Conservation (phyloP, 2,888 invertebrate species). For the Caenorhabditis becei region DNA sequence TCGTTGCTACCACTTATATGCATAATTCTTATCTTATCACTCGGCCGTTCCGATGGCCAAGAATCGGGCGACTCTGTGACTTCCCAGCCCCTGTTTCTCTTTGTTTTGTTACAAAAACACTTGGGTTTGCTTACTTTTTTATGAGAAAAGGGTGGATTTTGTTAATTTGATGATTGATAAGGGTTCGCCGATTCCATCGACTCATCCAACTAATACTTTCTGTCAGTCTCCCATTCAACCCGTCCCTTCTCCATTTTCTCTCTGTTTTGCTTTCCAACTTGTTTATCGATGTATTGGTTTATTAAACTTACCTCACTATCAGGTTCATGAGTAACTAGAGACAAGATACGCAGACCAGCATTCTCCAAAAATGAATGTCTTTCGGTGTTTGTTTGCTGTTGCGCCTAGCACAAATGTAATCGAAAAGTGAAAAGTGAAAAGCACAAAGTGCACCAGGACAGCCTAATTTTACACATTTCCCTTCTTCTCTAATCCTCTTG, state of each 20-base stretch:
- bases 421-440: slow-evolving; percentile 20
- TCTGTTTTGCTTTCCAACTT: background rate
- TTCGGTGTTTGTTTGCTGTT: slow-evolving; percentile 3
- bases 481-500: slow-evolving; percentile 25
- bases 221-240: too few species aligned
- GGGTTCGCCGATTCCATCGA: too few species aligned
- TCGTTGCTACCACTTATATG: background rate
- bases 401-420: slow-evolving; percentile 5
- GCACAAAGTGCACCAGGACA: slow-evolving; percentile 28
- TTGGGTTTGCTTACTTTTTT: too few species aligned
- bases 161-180: background rate
- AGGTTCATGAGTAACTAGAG: background rate
- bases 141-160: too few species aligned
- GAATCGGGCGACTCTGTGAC: background rate
- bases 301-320: background rate
- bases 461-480: slow-evolving; percentile 13
- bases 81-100: background rate
- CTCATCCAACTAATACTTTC: too few species aligned
- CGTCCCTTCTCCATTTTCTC: background rate
- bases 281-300: slow-evolving; percentile 2
- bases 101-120: background rate
- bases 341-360: background rate
- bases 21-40: slow-evolving; percentile 7
- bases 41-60: background rate
- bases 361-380: slow-evolving; percentile 9